Percentiles rank a stretch among this genome's conserved stretches.
Conservation (phyloP, 1,140 invertebrate species). For the Grapholita molesta region DNA sequence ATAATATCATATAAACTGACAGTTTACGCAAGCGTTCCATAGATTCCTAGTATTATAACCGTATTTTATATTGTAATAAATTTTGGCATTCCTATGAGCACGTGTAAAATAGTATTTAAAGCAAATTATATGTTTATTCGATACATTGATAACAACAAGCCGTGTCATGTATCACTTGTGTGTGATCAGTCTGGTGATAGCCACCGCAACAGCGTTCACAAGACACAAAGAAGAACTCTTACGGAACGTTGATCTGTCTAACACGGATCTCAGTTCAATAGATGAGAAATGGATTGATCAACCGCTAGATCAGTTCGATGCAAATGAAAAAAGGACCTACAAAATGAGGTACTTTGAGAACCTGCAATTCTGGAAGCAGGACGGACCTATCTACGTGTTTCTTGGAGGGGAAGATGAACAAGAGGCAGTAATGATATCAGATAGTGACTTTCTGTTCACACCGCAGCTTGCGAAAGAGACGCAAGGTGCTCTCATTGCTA, state of each 20-base stretch:
- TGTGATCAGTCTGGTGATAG: no score
- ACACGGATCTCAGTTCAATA: neutral
- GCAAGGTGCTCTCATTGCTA: conserved; percentile 42
- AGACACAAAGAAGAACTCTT: no score
- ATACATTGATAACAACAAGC: no score
- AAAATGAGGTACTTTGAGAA: conserved; percentile 59
- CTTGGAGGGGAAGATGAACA: conserved; percentile 78
- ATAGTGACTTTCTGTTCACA: conserved; percentile 20
- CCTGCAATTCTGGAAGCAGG: conserved; percentile 42
- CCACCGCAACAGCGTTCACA: conserved; percentile 79
- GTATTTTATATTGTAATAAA: no score
- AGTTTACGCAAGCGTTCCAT: no score
- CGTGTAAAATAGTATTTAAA: no score
- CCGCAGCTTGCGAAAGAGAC: conserved; percentile 68
- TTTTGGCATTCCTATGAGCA: no score
- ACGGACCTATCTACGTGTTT: conserved; percentile 82
- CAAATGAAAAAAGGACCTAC: conserved; percentile 43
- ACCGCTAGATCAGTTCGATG: conserved; percentile 54
- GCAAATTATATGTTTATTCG: no score
- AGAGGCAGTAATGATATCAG: conserved; percentile 10
- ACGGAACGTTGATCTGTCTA: no score
- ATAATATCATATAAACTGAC: no score
- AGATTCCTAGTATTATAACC: no score
- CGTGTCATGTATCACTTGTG: no score
- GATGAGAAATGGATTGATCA: conserved; percentile 50